Base-by-base conservation (phyloP, 92 coral and sea anemone genomes). In the Zoanthus solanderi region DNA sequence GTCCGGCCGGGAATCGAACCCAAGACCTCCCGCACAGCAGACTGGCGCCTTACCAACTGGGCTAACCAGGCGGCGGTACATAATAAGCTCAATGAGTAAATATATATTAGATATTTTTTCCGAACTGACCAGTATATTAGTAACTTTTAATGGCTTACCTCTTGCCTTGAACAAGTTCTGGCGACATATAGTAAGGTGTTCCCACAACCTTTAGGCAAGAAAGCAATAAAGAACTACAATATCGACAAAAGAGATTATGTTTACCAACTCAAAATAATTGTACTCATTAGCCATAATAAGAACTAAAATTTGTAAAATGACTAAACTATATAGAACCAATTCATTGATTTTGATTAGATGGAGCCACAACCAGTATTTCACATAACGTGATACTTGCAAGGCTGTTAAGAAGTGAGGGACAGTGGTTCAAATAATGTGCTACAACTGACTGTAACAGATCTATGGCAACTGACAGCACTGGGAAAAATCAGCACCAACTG, bases 171-270 rank as follows among this genome's bases (percentile, higher is more conserved):
- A 95, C 93, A 50, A 96, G 83, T 91, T 96, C 99, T 47, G 99
- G 99, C 54, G 99, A 96, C 99, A 96, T 96, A 72, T 96, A 96
- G 57, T 96, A 96, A 6, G 99, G 99, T 6, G 99, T 96, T 83
- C 99, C 99, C 84, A 96, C 99, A 85, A 96, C 94, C 99, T 96
- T 30, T 30, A 44, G 46, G 68, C 67, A 15, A 73, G 16, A 17
- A 5, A 18, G 54, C 48, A 63, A 15, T 57, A 23, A 15, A 14
- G 29, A 42, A 31, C 12, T 23, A 12, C 2, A 16, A 13, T 2
- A 31, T 5, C 16, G 31, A 13, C 5, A 1, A 69, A 69, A 30
- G 29, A 9, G 30, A 63, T 0, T 6, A 63, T 63, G 7, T 6
- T 5, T 23, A 9, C 2, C 32, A 63, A 6, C 8, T 23, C 6